These are phyloP conservation scores for Lichenostomus cassidix DNA, from an alignment of 2,113 vertebrate species.

Conservation along the genomic window DNA sequence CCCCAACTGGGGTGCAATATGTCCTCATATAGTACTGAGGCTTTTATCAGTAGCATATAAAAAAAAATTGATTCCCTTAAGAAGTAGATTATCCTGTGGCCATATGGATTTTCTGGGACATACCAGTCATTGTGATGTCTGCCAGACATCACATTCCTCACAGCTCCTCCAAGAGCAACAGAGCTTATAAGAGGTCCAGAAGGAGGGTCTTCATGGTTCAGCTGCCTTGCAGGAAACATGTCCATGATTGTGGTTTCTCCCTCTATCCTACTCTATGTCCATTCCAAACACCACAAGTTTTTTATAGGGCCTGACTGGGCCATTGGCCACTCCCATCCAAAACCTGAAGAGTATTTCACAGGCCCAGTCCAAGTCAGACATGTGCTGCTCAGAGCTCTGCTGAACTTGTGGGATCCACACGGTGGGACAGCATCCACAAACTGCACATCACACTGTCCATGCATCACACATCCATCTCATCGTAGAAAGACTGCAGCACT, in stretches of 20 bases:
- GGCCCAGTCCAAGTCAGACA: not conserved
- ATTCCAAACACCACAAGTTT: not conserved
- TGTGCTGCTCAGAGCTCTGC: not conserved
- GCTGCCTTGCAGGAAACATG: not conserved
- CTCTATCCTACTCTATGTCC: fast-evolving
- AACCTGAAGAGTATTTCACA: not conserved
- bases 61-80: not conserved
- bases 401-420: not conserved
- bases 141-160: fast-evolving
- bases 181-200: not conserved
- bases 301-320: not conserved
- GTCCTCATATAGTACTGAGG: not conserved
- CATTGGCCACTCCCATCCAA: not conserved
- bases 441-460: fast-evolving
- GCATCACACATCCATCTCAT: not conserved
- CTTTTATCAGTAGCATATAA: not conserved
- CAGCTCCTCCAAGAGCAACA: not conserved
- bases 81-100: not conserved
- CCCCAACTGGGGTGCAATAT: not conserved
- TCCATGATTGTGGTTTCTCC: not conserved
- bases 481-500: not conserved
- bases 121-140: not conserved
- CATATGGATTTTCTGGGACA: not conserved
- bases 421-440: not conserved
- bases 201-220: not conserved